phyloP scores from a whole-genome alignment of 2,888 invertebrate species.

The Xylota sylvarum region DNA sequence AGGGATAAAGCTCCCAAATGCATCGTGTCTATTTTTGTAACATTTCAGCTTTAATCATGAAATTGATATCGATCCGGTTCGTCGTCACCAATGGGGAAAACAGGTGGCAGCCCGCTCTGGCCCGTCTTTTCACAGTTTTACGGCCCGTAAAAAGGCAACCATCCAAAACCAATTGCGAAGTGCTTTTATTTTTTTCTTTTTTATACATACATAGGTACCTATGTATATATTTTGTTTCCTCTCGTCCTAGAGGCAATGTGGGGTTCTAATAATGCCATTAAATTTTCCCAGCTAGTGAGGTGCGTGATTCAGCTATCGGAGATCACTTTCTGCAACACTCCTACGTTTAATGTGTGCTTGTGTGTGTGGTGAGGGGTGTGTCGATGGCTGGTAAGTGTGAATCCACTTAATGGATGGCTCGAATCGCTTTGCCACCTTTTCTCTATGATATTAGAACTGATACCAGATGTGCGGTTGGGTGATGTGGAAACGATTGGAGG shows the following conservation, averaged over 20 bases:
- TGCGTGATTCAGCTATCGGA: conserved; percentile 56
- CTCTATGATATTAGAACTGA: conserved; percentile 21
- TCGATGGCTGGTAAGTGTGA: conserved; percentile 43
- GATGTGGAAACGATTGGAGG: conserved; percentile 27
- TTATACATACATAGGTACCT: conserved; percentile 4
- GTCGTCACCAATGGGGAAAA: conserved; percentile 36
- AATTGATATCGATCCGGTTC: conserved; percentile 59
- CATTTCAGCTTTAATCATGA: conserved; percentile 41
- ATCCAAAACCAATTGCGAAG: conserved; percentile 61
- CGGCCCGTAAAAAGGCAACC: conserved; percentile 53
- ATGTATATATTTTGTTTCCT: background rate
- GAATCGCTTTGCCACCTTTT: conserved; percentile 49
- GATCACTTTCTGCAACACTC: conserved; percentile 24
- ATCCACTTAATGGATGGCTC: conserved; percentile 63
- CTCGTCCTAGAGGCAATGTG: conserved; percentile 2
- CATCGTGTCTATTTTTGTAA: background rate
- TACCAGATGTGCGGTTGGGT: conserved; percentile 38
- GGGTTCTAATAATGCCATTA: conserved; percentile 65
- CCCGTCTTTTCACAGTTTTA: conserved; percentile 44
- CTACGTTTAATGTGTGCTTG: background rate
- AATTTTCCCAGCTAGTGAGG: conserved; percentile 53
- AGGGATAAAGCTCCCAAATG: background rate
- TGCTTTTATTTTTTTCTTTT: conserved; percentile 25
- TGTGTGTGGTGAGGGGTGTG: background rate
- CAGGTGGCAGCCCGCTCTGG: conserved; percentile 45